phyloP scores from a whole-genome alignment of 2,113 vertebrate genomes.

The Natator depressus region DNA sequence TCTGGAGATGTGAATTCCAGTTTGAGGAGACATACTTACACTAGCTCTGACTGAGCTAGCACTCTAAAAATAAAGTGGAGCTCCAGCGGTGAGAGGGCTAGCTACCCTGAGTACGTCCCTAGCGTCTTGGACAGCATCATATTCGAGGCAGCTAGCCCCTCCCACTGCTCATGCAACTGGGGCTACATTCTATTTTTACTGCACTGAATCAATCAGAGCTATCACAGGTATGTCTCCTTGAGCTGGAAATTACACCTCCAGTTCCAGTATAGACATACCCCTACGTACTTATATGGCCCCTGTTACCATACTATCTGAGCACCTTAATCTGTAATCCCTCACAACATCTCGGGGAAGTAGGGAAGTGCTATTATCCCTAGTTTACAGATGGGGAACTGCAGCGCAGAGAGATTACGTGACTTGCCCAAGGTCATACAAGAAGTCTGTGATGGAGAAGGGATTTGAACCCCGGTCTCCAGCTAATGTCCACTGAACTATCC shows the following conservation, averaged over 20 bases:
- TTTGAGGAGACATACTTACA: not conserved
- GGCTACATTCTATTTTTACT: not conserved
- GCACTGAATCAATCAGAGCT: not conserved
- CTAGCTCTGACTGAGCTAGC: not conserved
- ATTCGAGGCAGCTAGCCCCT: not conserved
- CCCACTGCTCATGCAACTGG: not conserved
- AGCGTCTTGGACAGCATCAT: too few species aligned
- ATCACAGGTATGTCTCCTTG: not conserved
- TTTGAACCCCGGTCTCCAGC: not conserved
- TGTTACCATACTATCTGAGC: not conserved
- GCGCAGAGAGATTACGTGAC: not conserved
- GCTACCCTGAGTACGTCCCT: too few species aligned
- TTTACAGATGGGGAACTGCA: not conserved
- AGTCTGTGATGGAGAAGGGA: not conserved
- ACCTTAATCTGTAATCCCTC: not conserved
- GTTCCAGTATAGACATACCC: not conserved
- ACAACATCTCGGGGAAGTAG: not conserved
- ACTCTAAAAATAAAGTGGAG: not conserved
- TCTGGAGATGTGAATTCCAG: not conserved
- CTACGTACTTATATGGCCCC: not conserved
- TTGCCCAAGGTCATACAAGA: not conserved
- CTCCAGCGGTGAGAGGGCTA: not conserved
- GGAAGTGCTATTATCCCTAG: rapidly evolving
- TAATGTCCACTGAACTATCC: not conserved
- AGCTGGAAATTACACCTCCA: not conserved